Evolutionary conservation across 2,888 invertebrate genomes (phyloP).

Genomic region (Eulithis prunata): DNA sequence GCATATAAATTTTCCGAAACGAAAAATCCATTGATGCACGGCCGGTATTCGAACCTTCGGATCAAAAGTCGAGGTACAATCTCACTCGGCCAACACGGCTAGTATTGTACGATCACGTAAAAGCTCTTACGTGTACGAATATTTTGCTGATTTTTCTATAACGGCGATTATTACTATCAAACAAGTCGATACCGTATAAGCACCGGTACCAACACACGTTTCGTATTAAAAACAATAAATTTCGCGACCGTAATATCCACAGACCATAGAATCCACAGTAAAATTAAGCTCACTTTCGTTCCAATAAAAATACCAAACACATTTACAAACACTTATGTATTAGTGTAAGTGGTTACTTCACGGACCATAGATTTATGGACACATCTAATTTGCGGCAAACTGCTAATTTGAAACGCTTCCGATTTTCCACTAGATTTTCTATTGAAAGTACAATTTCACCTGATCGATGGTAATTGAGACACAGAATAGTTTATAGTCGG

Average conservation of each 20-base stretch:
- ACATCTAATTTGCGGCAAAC: slow-evolving; percentile 53
- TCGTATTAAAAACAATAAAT: not conserved
- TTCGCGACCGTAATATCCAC: slow-evolving; percentile 3
- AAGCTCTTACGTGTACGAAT: too few species aligned
- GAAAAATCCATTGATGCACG: too few species aligned
- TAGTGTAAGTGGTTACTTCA: slow-evolving; percentile 30
- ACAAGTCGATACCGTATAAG: not conserved
- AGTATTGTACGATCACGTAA: too few species aligned
- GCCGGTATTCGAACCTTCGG: too few species aligned
- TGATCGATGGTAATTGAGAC: slow-evolving; percentile 43
- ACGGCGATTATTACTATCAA: too few species aligned
- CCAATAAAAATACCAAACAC: slow-evolving; percentile 20
- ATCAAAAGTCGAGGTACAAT: too few species aligned
- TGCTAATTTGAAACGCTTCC: slow-evolving; percentile 56
- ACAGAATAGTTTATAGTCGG: slow-evolving; percentile 20
- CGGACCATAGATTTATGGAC: slow-evolving; percentile 26
- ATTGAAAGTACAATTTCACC: slow-evolving; percentile 70
- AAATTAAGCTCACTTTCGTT: slow-evolving; percentile 23
- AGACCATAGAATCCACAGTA: not conserved
- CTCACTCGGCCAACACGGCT: too few species aligned
- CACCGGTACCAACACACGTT: not conserved
- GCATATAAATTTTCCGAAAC: too few species aligned
- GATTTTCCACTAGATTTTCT: slow-evolving; percentile 67
- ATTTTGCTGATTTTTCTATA: too few species aligned
- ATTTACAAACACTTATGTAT: not conserved